phyloP scores from a whole-genome alignment of 2,113 vertebrate genomes.

The Melanerpes formicivorus region DNA sequence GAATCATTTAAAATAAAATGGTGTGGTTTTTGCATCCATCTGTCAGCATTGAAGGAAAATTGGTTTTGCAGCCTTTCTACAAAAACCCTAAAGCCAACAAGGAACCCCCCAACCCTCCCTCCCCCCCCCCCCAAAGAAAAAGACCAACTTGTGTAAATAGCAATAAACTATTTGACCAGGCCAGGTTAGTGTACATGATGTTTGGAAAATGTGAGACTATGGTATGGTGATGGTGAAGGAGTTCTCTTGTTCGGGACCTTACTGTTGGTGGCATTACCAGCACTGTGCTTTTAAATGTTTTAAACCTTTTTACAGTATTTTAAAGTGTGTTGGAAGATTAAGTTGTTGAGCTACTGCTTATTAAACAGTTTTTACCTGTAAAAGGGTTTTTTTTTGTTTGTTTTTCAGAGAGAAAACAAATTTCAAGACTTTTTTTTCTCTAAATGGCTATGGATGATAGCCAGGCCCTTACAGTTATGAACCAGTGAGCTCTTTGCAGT shows the following conservation, averaged over 20 bases:
- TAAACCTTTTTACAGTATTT: background rate
- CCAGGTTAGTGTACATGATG: background rate
- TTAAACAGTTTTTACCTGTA: background rate
- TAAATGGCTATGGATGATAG: background rate
- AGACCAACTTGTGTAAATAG: background rate
- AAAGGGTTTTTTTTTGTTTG: background rate
- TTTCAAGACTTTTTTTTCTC: background rate
- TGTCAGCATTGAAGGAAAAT: background rate
- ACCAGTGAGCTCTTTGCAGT: background rate
- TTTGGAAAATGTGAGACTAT: background rate
- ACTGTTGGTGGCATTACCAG: background rate
- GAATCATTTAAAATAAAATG: background rate
- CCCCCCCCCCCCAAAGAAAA: too few species aligned
- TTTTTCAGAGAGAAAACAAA: background rate
- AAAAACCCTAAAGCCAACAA: background rate
- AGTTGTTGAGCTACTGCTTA: background rate
- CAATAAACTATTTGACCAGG: background rate
- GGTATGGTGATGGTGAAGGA: background rate
- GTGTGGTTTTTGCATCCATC: background rate
- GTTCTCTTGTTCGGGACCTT: background rate
- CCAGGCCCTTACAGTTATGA: background rate
- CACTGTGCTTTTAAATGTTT: slow-evolving; percentile 9
- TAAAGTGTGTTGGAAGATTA: background rate
- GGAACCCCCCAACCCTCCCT: too few species aligned
- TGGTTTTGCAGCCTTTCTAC: background rate